A percentile compares a stretch with the other conserved stretches of the same genome.
These are phyloP conservation scores for Eulacestoma nigropectus DNA, from an alignment of 2,113 vertebrate genomes.

Conservation along the genomic window DNA sequence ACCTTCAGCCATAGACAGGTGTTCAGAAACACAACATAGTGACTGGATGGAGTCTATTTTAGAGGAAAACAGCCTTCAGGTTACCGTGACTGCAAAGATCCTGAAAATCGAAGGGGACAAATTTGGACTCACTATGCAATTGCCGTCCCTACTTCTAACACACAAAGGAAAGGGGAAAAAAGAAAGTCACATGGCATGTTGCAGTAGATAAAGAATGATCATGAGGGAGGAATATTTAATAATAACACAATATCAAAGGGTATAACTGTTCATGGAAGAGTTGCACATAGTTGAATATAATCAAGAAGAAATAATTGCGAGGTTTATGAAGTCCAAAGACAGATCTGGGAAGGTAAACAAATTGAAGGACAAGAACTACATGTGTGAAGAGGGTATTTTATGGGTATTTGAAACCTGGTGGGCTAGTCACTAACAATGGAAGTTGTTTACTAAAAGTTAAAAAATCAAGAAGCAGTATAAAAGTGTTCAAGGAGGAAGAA, in stretches of 20 bases:
- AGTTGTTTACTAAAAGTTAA: neutral
- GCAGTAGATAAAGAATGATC: neutral
- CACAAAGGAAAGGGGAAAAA: neutral
- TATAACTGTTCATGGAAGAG: neutral
- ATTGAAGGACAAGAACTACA: neutral
- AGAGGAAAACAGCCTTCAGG: neutral
- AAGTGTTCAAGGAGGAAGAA: neutral
- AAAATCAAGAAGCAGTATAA: neutral
- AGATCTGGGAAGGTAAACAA: neutral
- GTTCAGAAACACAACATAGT: neutral
- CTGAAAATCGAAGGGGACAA: neutral
- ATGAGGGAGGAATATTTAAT: neutral
- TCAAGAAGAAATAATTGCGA: neutral
- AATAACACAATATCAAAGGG: neutral
- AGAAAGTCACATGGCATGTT: neutral
- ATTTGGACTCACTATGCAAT: neutral
- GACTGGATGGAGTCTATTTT: neutral
- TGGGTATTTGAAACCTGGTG: neutral
- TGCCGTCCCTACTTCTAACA: neutral
- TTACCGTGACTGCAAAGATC: neutral
- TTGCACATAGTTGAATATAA: neutral
- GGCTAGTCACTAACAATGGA: neutral
- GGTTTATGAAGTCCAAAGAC: neutral
- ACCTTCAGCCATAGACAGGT: neutral
- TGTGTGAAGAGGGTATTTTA: neutral